Percentiles rank a stretch among this genome's conserved stretches.
Evolutionary conservation across 2,113 vertebrate genomes (phyloP).

Genomic region (Pipra filicauda): DNA sequence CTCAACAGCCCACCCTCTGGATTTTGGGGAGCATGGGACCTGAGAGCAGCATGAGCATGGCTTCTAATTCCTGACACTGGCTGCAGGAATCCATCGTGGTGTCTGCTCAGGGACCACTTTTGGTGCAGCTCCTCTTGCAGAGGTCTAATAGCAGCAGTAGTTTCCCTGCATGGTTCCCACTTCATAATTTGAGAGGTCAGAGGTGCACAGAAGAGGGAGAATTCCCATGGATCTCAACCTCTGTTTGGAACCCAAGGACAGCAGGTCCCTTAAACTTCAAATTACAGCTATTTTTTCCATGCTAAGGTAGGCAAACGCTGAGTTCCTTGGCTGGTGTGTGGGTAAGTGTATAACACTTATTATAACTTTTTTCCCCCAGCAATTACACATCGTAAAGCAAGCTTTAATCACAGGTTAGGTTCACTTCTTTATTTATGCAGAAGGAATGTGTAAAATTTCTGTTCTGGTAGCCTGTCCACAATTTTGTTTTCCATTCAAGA

Average conservation of each 20-base stretch:
- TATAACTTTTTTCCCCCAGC: background rate
- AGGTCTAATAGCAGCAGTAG: background rate
- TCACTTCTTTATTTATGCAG: background rate
- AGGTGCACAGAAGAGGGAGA: background rate
- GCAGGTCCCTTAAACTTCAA: background rate
- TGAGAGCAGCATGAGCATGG: rapidly evolving
- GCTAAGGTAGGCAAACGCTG: background rate
- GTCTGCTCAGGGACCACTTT: background rate
- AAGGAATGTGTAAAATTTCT: background rate
- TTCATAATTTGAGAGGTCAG: background rate
- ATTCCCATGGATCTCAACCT: background rate
- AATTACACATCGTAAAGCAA: background rate
- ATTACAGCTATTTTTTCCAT: background rate
- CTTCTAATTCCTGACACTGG: background rate
- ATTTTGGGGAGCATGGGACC: background rate
- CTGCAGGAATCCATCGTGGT: background rate
- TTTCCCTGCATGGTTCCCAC: background rate
- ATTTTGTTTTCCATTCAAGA: background rate
- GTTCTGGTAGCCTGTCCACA: background rate
- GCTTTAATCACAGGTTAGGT: background rate
- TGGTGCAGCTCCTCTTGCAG: background rate
- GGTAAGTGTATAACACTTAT: background rate
- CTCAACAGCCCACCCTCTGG: rapidly evolving
- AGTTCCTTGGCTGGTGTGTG: background rate
- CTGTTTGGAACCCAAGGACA: background rate